Evolutionary conservation across 1,140 invertebrate species (phyloP).

Genomic region (Dryas iulia): DNA sequence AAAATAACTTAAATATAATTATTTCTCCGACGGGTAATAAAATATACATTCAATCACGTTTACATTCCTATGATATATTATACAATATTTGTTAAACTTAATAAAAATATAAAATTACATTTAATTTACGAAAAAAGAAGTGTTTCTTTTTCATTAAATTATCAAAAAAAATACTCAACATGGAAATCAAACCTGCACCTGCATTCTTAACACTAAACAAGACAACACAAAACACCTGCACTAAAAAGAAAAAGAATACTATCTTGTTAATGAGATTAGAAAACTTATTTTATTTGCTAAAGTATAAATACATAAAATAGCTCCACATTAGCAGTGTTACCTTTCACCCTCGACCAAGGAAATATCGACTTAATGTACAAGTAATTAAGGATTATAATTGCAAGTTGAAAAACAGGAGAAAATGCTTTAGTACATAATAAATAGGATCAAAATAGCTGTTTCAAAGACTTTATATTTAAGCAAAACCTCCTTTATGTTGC

Average conservation of each 20-base stretch:
- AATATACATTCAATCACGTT: no score
- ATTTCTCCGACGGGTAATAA: no score
- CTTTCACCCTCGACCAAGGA: constrained; percentile 1
- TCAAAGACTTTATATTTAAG: constrained; percentile 1
- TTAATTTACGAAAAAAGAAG: no score
- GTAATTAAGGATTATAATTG: constrained; percentile 33
- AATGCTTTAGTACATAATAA: constrained; percentile 40
- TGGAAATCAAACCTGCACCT: neutral
- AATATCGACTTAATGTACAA: constrained; percentile 23
- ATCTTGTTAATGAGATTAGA: constrained; percentile 12
- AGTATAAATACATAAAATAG: neutral
- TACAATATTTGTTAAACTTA: no score
- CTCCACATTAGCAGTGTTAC: neutral
- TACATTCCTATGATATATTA: no score
- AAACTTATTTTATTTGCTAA: constrained; percentile 23
- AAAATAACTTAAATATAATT: no score
- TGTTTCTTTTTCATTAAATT: no score
- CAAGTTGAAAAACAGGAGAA: constrained; percentile 24
- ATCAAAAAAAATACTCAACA: no score
- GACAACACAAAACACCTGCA: neutral
- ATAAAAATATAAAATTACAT: no score
- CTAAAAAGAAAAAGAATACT: neutral
- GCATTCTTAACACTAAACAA: neutral
- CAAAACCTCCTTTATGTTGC: neutral
- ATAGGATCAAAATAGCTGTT: constrained; percentile 11